Conservation (phyloP, 2,113 vertebrate species). For the Saimiri boliviensis region DNA sequence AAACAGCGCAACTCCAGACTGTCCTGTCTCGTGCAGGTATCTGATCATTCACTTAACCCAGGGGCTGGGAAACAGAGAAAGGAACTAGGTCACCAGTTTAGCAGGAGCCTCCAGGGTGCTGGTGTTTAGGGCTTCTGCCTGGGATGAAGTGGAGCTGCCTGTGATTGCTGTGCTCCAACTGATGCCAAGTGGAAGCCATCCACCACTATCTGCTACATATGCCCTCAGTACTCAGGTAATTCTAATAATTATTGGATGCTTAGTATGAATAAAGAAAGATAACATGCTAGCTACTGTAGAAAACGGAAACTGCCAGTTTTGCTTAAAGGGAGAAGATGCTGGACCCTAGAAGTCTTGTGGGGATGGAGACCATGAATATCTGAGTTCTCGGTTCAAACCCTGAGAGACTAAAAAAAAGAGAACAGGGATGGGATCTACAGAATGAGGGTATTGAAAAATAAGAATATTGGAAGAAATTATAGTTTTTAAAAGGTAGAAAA, state of each 20-base stretch:
- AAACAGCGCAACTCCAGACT: not conserved
- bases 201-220: not conserved
- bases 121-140: not conserved
- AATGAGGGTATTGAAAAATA: not conserved
- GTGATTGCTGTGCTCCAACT: not conserved
- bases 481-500: not conserved
- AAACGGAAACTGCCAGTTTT: not conserved
- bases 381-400: not conserved
- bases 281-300: not conserved
- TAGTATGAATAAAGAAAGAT: not conserved
- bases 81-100: accelerated
- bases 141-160: not conserved
- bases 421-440: not conserved
- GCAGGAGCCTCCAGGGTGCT: not conserved
- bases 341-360: not conserved
- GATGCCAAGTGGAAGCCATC: accelerated
- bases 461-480: not conserved
- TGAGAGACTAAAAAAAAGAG: not conserved
- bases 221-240: not conserved
- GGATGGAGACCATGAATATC: not conserved
- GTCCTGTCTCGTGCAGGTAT: not conserved
- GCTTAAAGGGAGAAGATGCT: not conserved
- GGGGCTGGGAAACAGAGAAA: not conserved
- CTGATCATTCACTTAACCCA: not conserved
- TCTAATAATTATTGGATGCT: not conserved